A percentile compares a stretch with the other conserved stretches of the same genome.
Evolutionary conservation across 2,797 vertebrate species (phyloP).

Genomic region (Chiroxiphia lanceolata): DNA sequence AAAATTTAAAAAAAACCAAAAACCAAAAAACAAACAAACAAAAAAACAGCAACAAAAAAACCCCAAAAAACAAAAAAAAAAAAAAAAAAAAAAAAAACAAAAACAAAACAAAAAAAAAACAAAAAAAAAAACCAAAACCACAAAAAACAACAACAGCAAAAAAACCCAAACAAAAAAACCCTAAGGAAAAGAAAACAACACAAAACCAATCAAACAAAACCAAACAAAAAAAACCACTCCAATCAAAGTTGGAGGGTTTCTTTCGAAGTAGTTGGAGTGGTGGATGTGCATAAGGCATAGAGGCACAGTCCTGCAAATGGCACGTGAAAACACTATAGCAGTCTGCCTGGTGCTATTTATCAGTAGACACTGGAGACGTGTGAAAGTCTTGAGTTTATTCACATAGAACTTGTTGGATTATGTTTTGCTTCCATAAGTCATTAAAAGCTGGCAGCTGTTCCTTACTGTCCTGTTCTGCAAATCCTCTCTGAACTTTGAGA

Average conservation of each 20-base stretch:
- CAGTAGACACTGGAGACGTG: background rate
- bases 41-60: too few species aligned
- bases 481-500: background rate
- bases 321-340: background rate
- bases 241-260: background rate
- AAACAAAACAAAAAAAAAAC: background rate
- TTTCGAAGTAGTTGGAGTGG: background rate
- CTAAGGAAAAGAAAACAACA: too few species aligned
- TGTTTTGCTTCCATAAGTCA: background rate
- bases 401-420: background rate
- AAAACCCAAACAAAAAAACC: background rate
- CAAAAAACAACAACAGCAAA: too few species aligned
- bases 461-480: background rate
- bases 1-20: background rate
- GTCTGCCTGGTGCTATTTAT: background rate
- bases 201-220: background rate
- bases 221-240: too few species aligned
- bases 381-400: background rate
- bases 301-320: background rate
- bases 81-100: background rate
- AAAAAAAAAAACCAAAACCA: too few species aligned
- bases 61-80: too few species aligned
- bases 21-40: background rate
- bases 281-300: background rate
- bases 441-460: background rate